Conservation (phyloP, 2,888 invertebrate genomes). For the Argyresthia albistria region DNA sequence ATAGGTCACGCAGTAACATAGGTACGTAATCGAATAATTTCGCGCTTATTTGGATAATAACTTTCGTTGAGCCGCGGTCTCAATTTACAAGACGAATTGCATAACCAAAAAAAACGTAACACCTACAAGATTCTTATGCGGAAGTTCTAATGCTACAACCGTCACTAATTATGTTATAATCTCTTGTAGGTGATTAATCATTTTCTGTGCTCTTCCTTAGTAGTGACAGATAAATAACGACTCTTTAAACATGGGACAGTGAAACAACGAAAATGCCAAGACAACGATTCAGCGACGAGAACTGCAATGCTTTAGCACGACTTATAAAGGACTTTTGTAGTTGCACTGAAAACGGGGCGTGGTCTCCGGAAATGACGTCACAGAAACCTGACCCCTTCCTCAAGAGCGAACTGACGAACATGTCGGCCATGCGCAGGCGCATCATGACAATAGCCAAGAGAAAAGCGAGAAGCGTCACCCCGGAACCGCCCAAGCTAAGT, state of each 20-base stretch:
- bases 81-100: conserved; percentile 19
- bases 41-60: conserved; percentile 8
- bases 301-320: conserved; percentile 58
- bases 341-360: conserved; percentile 63
- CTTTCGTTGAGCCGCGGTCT: conserved; percentile 20
- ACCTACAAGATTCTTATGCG: conserved; percentile 14
- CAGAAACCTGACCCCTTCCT: conserved; percentile 49
- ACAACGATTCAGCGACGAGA: conserved; percentile 41
- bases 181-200: neutral
- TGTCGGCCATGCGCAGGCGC: conserved; percentile 57
- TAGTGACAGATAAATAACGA: conserved; percentile 57
- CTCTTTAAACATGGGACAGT: conserved; percentile 5
- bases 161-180: conserved; percentile 5
- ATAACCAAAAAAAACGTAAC: conserved; percentile 20
- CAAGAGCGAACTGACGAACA: conserved; percentile 60
- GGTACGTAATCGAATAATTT: conserved; percentile 3
- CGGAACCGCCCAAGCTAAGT: conserved; percentile 39
- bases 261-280: conserved; percentile 44
- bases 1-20: neutral
- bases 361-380: conserved; percentile 65
- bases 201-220: conserved; percentile 27
- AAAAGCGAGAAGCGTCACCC: conserved; percentile 33
- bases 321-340: conserved; percentile 64
- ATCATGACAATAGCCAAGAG: conserved; percentile 55
- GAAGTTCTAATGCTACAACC: conserved; percentile 9